Evolutionary conservation across 2,797 vertebrate genomes (phyloP).

Genomic region (Apodemus agrarius): DNA sequence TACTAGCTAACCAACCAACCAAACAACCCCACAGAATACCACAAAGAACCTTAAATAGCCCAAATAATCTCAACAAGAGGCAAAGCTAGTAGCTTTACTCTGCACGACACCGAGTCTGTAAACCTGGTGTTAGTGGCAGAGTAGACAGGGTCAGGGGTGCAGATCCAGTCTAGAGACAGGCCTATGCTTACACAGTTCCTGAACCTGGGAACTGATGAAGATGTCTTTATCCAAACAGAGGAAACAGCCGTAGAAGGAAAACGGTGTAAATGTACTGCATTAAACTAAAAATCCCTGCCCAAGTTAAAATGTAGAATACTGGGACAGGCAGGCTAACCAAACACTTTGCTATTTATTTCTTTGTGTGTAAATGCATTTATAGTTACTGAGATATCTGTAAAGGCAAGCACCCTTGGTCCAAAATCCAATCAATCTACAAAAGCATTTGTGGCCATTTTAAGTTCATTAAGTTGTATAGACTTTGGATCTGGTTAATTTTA

Average conservation of each 20-base stretch:
- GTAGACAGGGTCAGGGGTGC: neutral
- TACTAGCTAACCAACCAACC: neutral
- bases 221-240: conserved; percentile 3
- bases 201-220: neutral
- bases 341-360: neutral
- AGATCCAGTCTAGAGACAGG: neutral
- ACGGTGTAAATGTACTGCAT: neutral
- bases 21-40: neutral
- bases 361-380: conserved; percentile 18
- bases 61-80: neutral
- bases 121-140: neutral
- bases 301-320: neutral
- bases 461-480: neutral
- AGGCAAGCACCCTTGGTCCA: neutral
- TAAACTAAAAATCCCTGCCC: conserved; percentile 49
- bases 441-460: neutral
- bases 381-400: conserved; percentile 10
- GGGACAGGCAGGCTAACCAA: neutral
- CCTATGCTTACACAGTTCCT: neutral
- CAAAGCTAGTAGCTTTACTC: neutral
- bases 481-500: neutral
- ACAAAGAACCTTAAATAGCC: conserved; percentile 17
- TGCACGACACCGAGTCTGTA: neutral
- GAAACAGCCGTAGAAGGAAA: conserved; percentile 52
- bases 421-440: neutral